Base-by-base conservation (phyloP, 2,797 vertebrate species). In the Rhinatrema bivittatum region DNA sequence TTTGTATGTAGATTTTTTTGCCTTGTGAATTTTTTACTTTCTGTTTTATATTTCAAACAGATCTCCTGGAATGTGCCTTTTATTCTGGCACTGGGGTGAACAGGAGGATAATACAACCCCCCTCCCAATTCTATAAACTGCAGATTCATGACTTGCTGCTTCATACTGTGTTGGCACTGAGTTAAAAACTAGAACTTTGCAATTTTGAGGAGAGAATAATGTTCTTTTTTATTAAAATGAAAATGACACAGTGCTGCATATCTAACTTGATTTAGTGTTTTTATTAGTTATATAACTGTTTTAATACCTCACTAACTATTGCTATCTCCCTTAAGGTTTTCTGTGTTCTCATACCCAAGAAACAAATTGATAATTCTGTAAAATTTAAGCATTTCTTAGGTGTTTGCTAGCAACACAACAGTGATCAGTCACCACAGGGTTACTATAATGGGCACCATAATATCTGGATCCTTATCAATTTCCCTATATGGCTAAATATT, bases 271-370 rank as follows among this genome's bases (percentile, higher is more conserved):
- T 93, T 91, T 91, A 91, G 86, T 82, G 88, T 85, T 87, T 86
- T 92, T 97, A 94, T 89, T 91, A 88, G 87, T 90, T 91, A 91
- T 85, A 86, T 83, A 90, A 91, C 86, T 91, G 89, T 93, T 93
- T 91, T 89, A 91, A 89, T 90, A 93, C 91, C 90, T 90, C 86
- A 75, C 91, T 90, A 89, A 91, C 89, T 89, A 91, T 88, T 83
- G 82, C 78, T 62, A 72, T 81, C 78, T 93, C 91, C 91, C 91
- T 80, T 60, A 77, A 86, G 91, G 87, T 84, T 88, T 86, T 60
- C 80, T 82, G 76, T 84, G 84, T 90, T 93, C 87, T 86, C 79
- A 79, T 84, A 81, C 84, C 79, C 85, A 79, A 76, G 86, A 85
- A 89, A 85, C 89, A 88, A 91, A 91, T 89, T 89, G 90, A 91